Base-by-base conservation (phyloP, 2,113 vertebrate genomes). In the Syngnathoides biaculeatus region DNA sequence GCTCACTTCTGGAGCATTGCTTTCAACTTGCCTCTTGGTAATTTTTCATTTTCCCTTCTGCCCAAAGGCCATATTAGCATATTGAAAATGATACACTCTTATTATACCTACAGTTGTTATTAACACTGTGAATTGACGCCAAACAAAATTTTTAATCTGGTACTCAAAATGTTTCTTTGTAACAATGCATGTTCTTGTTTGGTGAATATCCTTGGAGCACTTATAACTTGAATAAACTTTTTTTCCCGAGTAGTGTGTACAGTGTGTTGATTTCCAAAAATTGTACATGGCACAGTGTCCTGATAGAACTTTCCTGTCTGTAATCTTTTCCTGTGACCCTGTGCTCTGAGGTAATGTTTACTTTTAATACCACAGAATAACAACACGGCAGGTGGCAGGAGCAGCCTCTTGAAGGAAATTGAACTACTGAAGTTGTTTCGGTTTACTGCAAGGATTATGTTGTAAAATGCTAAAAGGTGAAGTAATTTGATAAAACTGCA, bases 11-110 rank as follows among this genome's bases (percentile, higher is more conserved):
- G 62, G 66, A 64, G 72, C 43, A 77, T 87, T 79, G 57, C 24
- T 42, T 2, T 71, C 68, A 66, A 83, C 84, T 86, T 72, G 48
- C 65, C 72, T 81, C 73, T 74, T 69, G 71, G 65, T 75, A 47
- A 74, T 80, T 75, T 45, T 65, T 68, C 19, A 64, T 77, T 79
- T 74, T 65, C 64, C 55, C 75, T 48, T 72, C 45, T 8, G 14
- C 60, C 64, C 78, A 87, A 90, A 88, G 85, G 83, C 66, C 87
- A 83, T 64, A 86, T 89, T 89, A 73, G 67, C 86, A 89, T 89
- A 83, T 80, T 40, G 80, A 19, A 82, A 79, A 73, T 74, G 66
- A 79, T 73, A 78, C 65, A 13, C 48, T 72, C 72, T 50, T 52
- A 52, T 52, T 20, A 52, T 22, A 52, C 48, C 48, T 52, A 9